Evolutionary conservation across 2,113 vertebrate genomes (phyloP).

Genomic region (Clarias gariepinus): DNA sequence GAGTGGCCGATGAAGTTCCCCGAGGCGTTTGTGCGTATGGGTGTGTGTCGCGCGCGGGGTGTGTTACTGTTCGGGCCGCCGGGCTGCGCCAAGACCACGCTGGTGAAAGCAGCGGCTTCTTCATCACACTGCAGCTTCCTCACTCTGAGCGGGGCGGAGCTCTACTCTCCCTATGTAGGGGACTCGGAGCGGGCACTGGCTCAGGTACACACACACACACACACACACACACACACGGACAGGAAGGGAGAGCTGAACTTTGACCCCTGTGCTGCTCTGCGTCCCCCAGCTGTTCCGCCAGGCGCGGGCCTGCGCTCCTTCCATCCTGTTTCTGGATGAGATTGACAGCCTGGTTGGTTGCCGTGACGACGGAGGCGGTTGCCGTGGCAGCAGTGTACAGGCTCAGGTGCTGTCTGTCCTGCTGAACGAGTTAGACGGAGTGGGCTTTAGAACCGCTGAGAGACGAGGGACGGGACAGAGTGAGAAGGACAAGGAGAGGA

Average conservation of each 20-base stretch:
- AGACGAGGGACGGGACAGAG: slow-evolving; percentile 76
- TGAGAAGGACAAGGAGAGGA: slow-evolving; percentile 58
- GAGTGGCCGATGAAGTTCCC: slow-evolving; percentile 94
- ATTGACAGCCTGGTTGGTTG: slow-evolving; percentile 90
- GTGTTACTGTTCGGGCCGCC: slow-evolving; percentile 90
- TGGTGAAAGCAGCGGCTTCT: slow-evolving; percentile 83
- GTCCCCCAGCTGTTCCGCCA: slow-evolving; percentile 84
- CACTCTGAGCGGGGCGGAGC: slow-evolving; percentile 86
- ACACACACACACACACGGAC: not conserved
- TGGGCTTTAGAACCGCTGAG: slow-evolving; percentile 84
- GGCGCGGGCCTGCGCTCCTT: slow-evolving; percentile 88
- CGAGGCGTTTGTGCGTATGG: slow-evolving; percentile 84
- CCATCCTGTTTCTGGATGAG: slow-evolving; percentile 94
- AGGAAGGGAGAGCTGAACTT: not conserved
- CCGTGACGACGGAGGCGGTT: slow-evolving; percentile 65
- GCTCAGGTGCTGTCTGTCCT: slow-evolving; percentile 89
- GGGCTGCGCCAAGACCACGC: slow-evolving; percentile 90
- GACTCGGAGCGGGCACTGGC: slow-evolving; percentile 91
- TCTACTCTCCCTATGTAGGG: slow-evolving; percentile 90
- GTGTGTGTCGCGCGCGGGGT: slow-evolving; percentile 82
- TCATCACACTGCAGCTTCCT: slow-evolving; percentile 85
- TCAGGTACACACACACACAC: slow-evolving; percentile 75
- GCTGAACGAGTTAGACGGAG: slow-evolving; percentile 92
- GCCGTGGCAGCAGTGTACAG: slow-evolving; percentile 71
- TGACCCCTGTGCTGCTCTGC: not conserved